Conservation (phyloP, 2,113 vertebrate species). For the Apeltes quadracus region DNA sequence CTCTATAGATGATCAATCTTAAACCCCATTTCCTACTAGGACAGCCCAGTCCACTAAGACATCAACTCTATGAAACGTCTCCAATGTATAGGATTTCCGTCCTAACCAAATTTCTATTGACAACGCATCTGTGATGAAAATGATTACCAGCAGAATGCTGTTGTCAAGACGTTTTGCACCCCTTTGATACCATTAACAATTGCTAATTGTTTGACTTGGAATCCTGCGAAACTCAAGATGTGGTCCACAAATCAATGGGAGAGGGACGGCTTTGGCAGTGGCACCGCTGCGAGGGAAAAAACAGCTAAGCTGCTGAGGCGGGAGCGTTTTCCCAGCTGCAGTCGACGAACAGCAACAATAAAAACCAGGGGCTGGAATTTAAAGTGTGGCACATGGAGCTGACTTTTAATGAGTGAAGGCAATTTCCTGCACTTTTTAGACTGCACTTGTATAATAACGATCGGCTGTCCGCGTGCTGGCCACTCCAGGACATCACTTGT, state of each 20-base stretch:
- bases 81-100: neutral
- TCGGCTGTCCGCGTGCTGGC: neutral
- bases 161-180: neutral
- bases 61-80: neutral
- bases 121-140: neutral
- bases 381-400: slow-evolving; percentile 13
- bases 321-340: slow-evolving; percentile 51
- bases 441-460: slow-evolving; percentile 3
- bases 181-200: neutral
- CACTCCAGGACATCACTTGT: neutral
- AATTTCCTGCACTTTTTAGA: slow-evolving; percentile 38
- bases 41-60: neutral
- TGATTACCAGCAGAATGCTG: neutral
- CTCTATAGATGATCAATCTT: neutral
- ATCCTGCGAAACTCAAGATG: slow-evolving; percentile 25
- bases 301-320: slow-evolving; percentile 53
- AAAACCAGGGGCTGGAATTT: slow-evolving; percentile 53
- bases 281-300: slow-evolving; percentile 51
- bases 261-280: no score
- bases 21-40: neutral
- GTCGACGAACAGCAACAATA: slow-evolving; percentile 47
- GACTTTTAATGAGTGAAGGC: slow-evolving; percentile 52
- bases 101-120: neutral
- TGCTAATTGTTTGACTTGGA: slow-evolving; percentile 35
- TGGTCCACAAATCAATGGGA: slow-evolving; percentile 9